A percentile compares a stretch with the other conserved stretches of the same genome.
Conservation (phyloP, 2,113 vertebrate species). For the Eonycteris spelaea region DNA sequence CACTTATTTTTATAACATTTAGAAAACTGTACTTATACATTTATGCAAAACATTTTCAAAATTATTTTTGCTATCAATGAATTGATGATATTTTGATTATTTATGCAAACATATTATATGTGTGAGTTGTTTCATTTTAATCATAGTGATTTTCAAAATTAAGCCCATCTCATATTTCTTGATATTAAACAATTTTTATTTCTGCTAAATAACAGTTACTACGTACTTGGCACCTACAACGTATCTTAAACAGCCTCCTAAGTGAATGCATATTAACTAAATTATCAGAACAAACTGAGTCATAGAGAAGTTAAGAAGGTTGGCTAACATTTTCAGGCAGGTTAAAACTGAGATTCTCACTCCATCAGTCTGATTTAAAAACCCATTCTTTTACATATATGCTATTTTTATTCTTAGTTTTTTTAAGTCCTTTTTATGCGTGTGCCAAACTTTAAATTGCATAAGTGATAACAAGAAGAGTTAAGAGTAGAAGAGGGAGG, state of each 20-base stretch:
- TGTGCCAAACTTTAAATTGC: not conserved
- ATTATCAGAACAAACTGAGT: not conserved
- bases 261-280: not conserved
- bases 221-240: not conserved
- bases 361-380: not conserved
- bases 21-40: not conserved
- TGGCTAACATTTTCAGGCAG: not conserved
- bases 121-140: not conserved
- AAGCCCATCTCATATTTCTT: not conserved
- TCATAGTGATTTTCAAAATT: not conserved
- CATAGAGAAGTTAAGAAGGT: not conserved
- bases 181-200: not conserved
- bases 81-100: not conserved
- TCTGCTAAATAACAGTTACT: not conserved
- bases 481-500: not conserved
- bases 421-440: not conserved
- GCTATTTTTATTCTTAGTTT: not conserved
- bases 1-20: not conserved
- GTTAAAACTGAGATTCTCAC: not conserved
- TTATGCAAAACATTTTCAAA: not conserved
- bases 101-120: not conserved
- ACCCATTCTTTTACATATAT: not conserved
- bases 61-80: not conserved
- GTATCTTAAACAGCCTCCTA: not conserved
- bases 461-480: not conserved